Percentiles rank a stretch among this genome's conserved stretches.
Conservation (phyloP, 2,888 invertebrate species). For the Seira ritae region DNA sequence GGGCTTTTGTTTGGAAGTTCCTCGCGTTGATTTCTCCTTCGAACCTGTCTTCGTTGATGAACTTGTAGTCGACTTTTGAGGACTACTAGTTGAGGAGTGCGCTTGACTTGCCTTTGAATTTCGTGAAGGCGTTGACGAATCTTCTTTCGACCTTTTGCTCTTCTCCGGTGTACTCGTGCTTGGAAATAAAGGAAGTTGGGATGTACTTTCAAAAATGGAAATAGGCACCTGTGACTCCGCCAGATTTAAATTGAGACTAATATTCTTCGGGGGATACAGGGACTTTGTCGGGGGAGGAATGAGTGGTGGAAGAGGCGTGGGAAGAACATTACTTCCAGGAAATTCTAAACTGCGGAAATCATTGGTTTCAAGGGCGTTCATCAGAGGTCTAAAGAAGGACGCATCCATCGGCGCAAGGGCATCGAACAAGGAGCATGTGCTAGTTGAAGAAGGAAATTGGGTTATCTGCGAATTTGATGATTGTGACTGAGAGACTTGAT, state of each 20-base stretch:
- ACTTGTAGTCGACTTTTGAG: no score
- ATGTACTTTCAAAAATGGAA: no score
- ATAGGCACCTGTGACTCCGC: neutral
- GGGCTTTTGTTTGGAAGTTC: constrained; percentile 26
- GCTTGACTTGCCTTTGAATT: no score
- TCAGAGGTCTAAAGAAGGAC: constrained; percentile 43
- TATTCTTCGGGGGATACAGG: constrained; percentile 8
- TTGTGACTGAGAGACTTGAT: neutral
- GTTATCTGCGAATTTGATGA: no score
- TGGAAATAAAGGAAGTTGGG: no score
- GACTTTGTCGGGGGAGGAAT: constrained; percentile 34
- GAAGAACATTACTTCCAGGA: neutral
- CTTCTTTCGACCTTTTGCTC: no score
- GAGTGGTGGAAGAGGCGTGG: constrained; percentile 31
- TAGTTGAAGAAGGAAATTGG: neutral
- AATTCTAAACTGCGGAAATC: constrained; percentile 48
- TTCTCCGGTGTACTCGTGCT: no score
- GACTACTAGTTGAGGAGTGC: no score
- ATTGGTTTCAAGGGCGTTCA: constrained; percentile 40
- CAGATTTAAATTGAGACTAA: neutral
- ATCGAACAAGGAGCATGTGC: constrained; percentile 43
- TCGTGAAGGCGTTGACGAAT: no score
- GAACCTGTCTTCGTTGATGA: no score
- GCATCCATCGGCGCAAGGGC: constrained; percentile 47
- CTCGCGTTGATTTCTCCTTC: constrained; percentile 28